Base-by-base conservation (phyloP, 2,113 vertebrate genomes). In the Tetrao urogallus region DNA sequence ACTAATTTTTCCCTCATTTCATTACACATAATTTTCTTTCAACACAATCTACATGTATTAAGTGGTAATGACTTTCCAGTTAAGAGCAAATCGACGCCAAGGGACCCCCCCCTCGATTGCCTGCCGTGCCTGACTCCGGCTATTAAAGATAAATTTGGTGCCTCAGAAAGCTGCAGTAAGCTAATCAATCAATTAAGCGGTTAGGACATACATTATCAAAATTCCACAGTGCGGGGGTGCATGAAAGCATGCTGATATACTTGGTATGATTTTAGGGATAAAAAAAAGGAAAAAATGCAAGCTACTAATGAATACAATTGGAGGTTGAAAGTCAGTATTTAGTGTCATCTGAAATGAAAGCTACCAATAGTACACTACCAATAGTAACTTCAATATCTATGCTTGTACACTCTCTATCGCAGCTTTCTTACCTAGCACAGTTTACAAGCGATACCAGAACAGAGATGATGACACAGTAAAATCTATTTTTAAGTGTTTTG, bases 51-150 rank as follows among this genome's bases (percentile, higher is more conserved):
- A 98, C 98, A 98, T 98, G 98, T 98, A 98, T 98, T 99, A 98
- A 98, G 98, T 98, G 98, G 98, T 99, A 99, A 99, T 99, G 98
- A 99, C 98, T 99, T 99, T 98, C 98, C 97, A 98, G 98, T 99
- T 99, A 99, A 99, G 98, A 99, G 98, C 98, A 99, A 99, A 99
- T 99, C 98, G 98, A 99, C 98, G 98, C 98, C 98, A 98, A 98
- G 98, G 98, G 98, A 99, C 98, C 97, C 97, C 98, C 98, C 97
- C 97, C 95, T 97, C 97, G 96, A 98, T 98, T 98, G 98, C 98
- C 98, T 97, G 97, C 98, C 93, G 97, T 98, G 97, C 97, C 98
- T 97, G 98, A 98, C 98, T 98, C 98, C 97, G 97, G 98, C 98
- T 99, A 98, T 98, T 98, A 98, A 98, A 98, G 98, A 98, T 98